Evolutionary conservation across 1,140 invertebrate species (phyloP).

Genomic region (Gryon sp.): DNA sequence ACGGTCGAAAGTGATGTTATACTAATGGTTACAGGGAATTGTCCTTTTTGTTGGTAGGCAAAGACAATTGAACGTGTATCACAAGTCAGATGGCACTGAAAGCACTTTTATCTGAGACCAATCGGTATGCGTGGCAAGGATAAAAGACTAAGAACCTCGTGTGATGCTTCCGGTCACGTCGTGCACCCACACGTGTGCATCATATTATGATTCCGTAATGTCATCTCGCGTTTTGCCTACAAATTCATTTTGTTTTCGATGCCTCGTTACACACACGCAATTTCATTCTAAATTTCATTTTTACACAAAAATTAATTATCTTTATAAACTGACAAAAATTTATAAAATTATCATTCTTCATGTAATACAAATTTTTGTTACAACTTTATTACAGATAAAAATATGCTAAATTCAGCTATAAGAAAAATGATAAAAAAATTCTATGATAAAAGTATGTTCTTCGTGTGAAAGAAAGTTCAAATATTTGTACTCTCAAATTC

Average conservation of each 20-base stretch:
- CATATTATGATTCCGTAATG: conserved; percentile 24
- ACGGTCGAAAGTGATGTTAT: conserved; percentile 3
- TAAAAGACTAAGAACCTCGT: conserved; percentile 28
- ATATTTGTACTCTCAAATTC: conserved; percentile 3
- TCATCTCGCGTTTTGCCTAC: neutral
- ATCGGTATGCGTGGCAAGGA: conserved; percentile 40
- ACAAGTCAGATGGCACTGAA: conserved; percentile 10
- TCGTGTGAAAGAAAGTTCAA: neutral
- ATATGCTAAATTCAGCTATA: neutral
- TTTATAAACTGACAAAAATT: no score
- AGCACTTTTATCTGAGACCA: conserved; percentile 10
- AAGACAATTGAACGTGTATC: conserved; percentile 22
- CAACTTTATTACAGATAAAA: neutral
- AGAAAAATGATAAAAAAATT: no score
- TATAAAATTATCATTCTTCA: no score
- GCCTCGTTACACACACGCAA: neutral
- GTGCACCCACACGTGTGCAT: conserved; percentile 14
- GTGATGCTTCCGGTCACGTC: conserved; percentile 51
- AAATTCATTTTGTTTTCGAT: conserved; percentile 16
- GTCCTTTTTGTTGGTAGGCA: neutral
- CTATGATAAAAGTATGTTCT: neutral
- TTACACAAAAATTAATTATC: neutral
- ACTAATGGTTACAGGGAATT: conserved; percentile 1
- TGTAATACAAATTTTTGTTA: no score
- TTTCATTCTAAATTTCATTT: neutral